These are phyloP conservation scores for Mythimna vitellina DNA, from an alignment of 2,888 invertebrate species.

Conservation along the genomic window DNA sequence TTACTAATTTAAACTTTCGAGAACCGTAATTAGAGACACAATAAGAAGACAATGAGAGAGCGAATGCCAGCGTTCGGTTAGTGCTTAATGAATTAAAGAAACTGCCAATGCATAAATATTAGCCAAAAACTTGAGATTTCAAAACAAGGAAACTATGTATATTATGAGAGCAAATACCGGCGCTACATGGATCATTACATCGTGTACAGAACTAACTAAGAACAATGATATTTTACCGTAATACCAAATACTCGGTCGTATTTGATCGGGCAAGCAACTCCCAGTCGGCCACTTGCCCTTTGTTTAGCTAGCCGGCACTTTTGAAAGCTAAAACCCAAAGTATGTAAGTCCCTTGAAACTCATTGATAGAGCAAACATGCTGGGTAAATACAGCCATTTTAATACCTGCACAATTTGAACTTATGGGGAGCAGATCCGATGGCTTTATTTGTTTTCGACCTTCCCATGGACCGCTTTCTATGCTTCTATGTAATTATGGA, in stretches of 20 bases:
- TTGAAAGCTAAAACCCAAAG: slow-evolving; percentile 90
- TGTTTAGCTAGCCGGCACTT: slow-evolving; percentile 87
- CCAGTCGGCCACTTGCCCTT: slow-evolving; percentile 82
- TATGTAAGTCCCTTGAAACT: slow-evolving; percentile 88
- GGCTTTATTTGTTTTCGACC: slow-evolving; percentile 76
- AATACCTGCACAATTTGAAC: slow-evolving; percentile 88
- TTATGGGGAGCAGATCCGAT: slow-evolving; percentile 87
- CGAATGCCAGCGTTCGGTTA: no score
- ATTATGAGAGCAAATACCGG: slow-evolving; percentile 47
- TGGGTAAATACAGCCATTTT: slow-evolving; percentile 83
- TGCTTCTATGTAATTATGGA: slow-evolving; percentile 66
- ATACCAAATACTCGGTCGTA: slow-evolving; percentile 78
- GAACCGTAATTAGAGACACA: no score
- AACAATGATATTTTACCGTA: slow-evolving; percentile 85
- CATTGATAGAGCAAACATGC: slow-evolving; percentile 86
- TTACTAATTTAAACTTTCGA: no score
- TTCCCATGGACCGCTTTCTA: slow-evolving; percentile 79
- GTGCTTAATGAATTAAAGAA: background rate
- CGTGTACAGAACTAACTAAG: slow-evolving; percentile 71
- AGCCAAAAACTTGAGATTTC: background rate
- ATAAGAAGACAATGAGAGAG: no score
- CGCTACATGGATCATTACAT: slow-evolving; percentile 75
- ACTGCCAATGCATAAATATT: background rate
- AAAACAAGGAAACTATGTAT: slow-evolving; percentile 26
- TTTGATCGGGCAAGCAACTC: slow-evolving; percentile 86